Conservation (phyloP, 2,113 vertebrate genomes). For the Oryzias celebensis region DNA sequence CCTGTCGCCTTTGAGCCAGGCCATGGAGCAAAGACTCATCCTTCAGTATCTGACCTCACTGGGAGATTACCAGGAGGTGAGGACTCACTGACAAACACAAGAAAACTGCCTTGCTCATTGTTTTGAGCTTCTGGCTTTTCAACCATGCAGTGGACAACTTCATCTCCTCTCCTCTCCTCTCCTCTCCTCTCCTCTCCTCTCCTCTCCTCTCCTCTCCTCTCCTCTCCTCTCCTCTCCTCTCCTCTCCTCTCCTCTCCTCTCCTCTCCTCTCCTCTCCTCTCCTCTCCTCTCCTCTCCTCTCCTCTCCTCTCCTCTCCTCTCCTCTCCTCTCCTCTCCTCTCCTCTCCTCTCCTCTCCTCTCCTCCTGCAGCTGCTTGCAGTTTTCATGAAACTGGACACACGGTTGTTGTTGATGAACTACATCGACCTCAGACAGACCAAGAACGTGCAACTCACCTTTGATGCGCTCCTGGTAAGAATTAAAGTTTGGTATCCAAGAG, state of each 20-base stretch:
- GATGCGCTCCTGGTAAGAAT: conserved; percentile 89
- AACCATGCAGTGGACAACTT: neutral
- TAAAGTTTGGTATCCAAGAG: no score
- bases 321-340: no score
- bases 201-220: no score
- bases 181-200: no score
- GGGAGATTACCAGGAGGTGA: conserved; percentile 96
- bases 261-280: no score
- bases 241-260: no score
- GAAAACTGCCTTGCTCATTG: neutral
- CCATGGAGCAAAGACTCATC: conserved; percentile 94
- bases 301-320: no score
- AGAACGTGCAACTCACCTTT: conserved; percentile 92
- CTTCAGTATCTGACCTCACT: conserved; percentile 93
- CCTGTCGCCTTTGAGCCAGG: conserved; percentile 87
- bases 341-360: neutral
- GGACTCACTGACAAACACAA: neutral
- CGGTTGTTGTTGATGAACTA: conserved; percentile 93
- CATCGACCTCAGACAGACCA: conserved; percentile 87
- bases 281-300: no score
- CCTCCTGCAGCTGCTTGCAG: conserved; percentile 83
- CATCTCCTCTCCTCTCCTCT: neutral
- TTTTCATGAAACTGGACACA: conserved; percentile 94
- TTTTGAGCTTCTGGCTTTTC: neutral
- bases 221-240: no score